Percentiles rank a stretch among this genome's conserved stretches.
These are phyloP conservation scores for Pterocles burchelli DNA, from an alignment of 2,113 vertebrate genomes.

Conservation along the genomic window DNA sequence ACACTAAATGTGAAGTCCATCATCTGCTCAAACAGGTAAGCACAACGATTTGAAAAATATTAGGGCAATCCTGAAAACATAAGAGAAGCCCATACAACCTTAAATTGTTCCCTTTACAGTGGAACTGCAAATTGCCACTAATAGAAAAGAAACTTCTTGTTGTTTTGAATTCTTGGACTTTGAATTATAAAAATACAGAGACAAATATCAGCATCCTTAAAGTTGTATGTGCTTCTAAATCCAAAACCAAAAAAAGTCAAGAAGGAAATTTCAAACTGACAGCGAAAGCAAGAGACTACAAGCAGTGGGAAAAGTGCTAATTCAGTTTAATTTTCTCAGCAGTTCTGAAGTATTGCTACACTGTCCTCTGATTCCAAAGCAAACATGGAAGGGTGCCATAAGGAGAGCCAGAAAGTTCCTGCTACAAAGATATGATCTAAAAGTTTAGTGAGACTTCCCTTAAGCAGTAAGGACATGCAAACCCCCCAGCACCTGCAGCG, in stretches of 20 bases:
- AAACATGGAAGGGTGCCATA: not conserved
- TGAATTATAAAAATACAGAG: not conserved
- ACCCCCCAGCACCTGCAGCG: not conserved
- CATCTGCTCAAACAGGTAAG: not conserved
- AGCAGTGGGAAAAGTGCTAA: not conserved
- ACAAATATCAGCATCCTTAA: not conserved
- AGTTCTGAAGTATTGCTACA: not conserved
- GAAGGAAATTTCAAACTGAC: not conserved
- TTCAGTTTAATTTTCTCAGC: not conserved
- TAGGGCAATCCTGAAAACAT: not conserved
- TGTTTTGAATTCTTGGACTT: too few species aligned
- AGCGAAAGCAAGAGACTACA: not conserved
- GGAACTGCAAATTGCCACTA: not conserved
- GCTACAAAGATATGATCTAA: not conserved
- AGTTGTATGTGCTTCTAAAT: not conserved
- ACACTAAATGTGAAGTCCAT: not conserved
- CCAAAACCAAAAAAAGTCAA: not conserved
- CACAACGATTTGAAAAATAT: not conserved
- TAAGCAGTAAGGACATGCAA: not conserved
- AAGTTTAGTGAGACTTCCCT: not conserved
- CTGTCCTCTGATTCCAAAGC: not conserved
- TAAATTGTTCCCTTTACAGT: accelerated
- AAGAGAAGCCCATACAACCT: not conserved
- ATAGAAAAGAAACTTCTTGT: not conserved
- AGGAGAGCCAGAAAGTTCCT: not conserved